A percentile compares a stretch with the other conserved stretches of the same genome.
Conservation (phyloP, 2,797 vertebrate genomes). For the Oreochromis grahami region DNA sequence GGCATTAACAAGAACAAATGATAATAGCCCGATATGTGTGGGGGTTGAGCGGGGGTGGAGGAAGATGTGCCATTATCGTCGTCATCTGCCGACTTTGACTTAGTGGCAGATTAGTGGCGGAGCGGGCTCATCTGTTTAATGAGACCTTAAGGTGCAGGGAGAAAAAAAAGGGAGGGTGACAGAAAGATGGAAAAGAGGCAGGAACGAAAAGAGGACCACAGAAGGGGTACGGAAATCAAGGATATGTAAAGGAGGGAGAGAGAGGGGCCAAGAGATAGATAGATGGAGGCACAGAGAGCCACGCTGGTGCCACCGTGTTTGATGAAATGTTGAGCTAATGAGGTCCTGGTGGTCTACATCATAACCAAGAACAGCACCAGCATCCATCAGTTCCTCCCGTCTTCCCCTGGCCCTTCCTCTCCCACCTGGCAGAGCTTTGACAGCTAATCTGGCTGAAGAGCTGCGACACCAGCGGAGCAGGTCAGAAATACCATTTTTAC, state of each 20-base stretch:
- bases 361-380: conserved; percentile 25
- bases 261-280: conserved; percentile 1
- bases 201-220: background rate
- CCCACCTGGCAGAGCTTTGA: conserved; percentile 48
- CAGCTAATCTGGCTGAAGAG: conserved; percentile 57
- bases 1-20: conserved; percentile 51
- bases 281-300: conserved; percentile 13
- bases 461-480: conserved; percentile 49
- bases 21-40: conserved; percentile 4
- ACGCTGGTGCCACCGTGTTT: conserved; percentile 52
- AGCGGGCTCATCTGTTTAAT: conserved; percentile 45
- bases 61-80: conserved; percentile 31
- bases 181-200: background rate
- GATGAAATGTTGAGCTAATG: conserved; percentile 67
- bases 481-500: conserved; percentile 71
- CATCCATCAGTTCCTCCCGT: conserved; percentile 28
- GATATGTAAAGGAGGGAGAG: background rate
- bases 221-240: background rate
- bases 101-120: conserved; percentile 44
- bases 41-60: background rate
- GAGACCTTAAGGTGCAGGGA: conserved; percentile 39
- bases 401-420: background rate
- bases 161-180: background rate
- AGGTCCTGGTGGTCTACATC: conserved; percentile 58
- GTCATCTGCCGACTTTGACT: conserved; percentile 50